phyloP scores from a whole-genome alignment of 1,140 invertebrate species.

The Propsilocerus akamusi region DNA sequence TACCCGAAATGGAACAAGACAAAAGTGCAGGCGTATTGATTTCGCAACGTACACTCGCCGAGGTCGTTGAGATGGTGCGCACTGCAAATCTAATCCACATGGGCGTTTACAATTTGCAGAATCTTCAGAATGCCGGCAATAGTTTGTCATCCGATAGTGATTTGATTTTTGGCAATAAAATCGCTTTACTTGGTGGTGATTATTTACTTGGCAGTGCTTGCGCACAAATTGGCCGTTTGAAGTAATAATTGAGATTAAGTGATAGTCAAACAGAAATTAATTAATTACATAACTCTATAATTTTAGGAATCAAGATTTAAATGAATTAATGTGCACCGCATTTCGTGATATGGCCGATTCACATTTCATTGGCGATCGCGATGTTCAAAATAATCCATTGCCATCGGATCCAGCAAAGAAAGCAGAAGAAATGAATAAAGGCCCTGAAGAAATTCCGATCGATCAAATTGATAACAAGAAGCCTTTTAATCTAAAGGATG shows the following conservation, averaged over 20 bases:
- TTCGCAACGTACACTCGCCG: constrained; percentile 73
- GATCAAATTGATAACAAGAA: constrained; percentile 22
- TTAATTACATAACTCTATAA: background rate
- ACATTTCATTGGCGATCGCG: constrained; percentile 70
- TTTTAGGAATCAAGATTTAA: constrained; percentile 56
- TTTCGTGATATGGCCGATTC: constrained; percentile 73
- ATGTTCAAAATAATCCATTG: constrained; percentile 66
- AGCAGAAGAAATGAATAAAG: constrained; percentile 9
- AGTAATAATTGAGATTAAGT: constrained; percentile 25
- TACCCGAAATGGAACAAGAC: constrained; percentile 64
- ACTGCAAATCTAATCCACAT: constrained; percentile 91
- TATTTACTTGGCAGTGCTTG: constrained; percentile 81
- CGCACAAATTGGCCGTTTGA: constrained; percentile 63
- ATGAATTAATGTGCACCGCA: constrained; percentile 75
- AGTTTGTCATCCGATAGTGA: constrained; percentile 38
- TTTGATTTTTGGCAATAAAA: constrained; percentile 90
- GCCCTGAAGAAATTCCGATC: constrained; percentile 8
- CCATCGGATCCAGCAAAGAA: constrained; percentile 36
- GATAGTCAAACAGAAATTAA: background rate
- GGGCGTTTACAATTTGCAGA: constrained; percentile 66
- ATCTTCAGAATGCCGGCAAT: constrained; percentile 27
- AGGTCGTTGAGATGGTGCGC: constrained; percentile 96
- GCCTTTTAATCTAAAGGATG: constrained; percentile 36
- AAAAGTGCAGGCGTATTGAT: constrained; percentile 63
- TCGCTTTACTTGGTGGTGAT: constrained; percentile 81